Evolutionary conservation across 2,113 vertebrate species (phyloP), one percentile per base, ranked within the genome.

Genomic region (Neotoma lepida): DNA sequence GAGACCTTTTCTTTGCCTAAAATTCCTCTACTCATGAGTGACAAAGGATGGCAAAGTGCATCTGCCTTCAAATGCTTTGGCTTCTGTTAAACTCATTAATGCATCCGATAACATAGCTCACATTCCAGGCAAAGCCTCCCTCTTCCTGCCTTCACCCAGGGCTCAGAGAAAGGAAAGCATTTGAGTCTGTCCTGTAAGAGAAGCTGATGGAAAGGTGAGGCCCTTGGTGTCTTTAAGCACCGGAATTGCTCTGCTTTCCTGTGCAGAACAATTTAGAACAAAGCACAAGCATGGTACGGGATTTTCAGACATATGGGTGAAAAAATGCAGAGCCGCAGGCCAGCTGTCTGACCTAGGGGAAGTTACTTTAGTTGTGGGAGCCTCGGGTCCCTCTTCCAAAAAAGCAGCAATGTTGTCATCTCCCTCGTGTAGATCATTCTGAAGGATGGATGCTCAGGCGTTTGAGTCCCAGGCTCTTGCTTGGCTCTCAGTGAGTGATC

Each of bases 11-110:
- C 98, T 97, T 97, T 93, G 64, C 94, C 90, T 97, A 97, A 98
- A 98, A 98, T 98, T 98, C 97, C 97, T 98, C 97, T 93, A 94
- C 97, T 97, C 91, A 96, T 98, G 98, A 98, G 95, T 98, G 98
- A 98, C 98, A 97, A 97, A 98, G 71, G 96, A 97, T 98, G 98
- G 98, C 98, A 98, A 98, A 98, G 98, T 98, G 98, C 98, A 98
- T 98, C 97, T 97, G 88, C 97, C 98, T 98, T 95, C 96, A 98
- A 98, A 98, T 98, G 97, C 97, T 97, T 91, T 95, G 66, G 86
- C 97, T 98, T 98, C 97, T 98, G 97, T 94, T 98, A 96, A 97
- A 96, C 98, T 98, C 98, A 98, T 98, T 98, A 98, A 98, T 98
- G 98, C 98, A 98, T 98, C 97, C 97, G 98, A 98, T 98, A 98